Evolutionary conservation across 2,888 invertebrate genomes (phyloP), one percentile per base, ranked within the genome.

Genomic region (Agonopterix alstromeriana): DNA sequence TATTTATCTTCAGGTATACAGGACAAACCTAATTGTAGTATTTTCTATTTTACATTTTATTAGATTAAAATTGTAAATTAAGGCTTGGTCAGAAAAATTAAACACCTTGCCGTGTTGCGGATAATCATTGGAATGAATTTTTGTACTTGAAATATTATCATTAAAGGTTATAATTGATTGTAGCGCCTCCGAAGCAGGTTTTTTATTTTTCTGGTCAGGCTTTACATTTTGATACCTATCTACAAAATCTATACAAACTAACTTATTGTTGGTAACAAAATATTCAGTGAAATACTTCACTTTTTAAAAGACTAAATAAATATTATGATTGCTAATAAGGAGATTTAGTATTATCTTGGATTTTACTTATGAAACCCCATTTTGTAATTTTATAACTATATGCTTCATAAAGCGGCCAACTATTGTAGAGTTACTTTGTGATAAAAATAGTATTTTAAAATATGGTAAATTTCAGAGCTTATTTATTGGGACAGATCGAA

Each of bases 381-480:
- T 54, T 54, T 67, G 58, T 60, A 61, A 58, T 58, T 62, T 58
- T 58, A 57, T 61, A 61, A 57, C 44, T 60, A 52, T 11, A 48
- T 54, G 59, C 58, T 60, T 56, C 56, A 59, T 50, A 52, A 17
- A 61, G 60, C 62, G 65, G 72, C 73, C 70, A 77, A 74, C 56
- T 65, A 50, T 17, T 57, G 65, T 65, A 65, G 58, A 61, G 55
- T 61, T 42, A 42, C 60, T 54, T 68, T 65, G 65, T 73, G 66
- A 71, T 75, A 67, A 55, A 55, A 55, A 55, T 71, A 48, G 38
- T 50, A 73, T 65, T 65, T 61, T 68, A 67, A 65, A 55, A 52
- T 42, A 11, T 42, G 11, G 47, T 58, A 56, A 61, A 61, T 62
- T 53, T 45, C 58, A 63, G 61, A 71, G 67, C 68, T 67, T 70